These are phyloP conservation scores for Cheilosia grossa DNA, from an alignment of 2,888 invertebrate genomes.

Conservation along the genomic window DNA sequence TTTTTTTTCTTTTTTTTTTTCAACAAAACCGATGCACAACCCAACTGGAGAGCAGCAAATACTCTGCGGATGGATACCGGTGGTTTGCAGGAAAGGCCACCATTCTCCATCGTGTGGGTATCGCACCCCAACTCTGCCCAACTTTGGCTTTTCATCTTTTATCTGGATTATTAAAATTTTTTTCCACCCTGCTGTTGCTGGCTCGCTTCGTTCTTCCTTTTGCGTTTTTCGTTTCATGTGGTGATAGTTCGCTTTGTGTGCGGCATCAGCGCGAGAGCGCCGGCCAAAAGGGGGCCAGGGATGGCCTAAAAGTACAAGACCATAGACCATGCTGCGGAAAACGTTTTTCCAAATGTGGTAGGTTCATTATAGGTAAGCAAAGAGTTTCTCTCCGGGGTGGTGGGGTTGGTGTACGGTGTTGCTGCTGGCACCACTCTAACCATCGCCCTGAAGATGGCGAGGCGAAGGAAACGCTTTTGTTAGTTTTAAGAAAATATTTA, in stretches of 20 bases:
- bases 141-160: constrained; percentile 72
- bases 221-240: constrained; percentile 44
- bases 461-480: constrained; percentile 56
- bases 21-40: constrained; percentile 40
- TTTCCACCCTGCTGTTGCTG: constrained; percentile 37
- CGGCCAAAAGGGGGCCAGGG: constrained; percentile 4
- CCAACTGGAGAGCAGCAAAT: constrained; percentile 39
- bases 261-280: constrained; percentile 7
- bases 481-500: constrained; percentile 74
- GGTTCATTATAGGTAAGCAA: constrained; percentile 71
- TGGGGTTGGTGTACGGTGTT: constrained; percentile 15
- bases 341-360: constrained; percentile 74
- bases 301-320: constrained; percentile 59
- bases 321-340: constrained; percentile 74
- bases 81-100: constrained; percentile 30
- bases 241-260: constrained; percentile 66
- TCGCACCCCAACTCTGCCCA: constrained; percentile 13
- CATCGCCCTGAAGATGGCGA: constrained; percentile 6
- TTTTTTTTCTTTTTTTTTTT: constrained; percentile 55
- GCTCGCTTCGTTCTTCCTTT: constrained; percentile 19
- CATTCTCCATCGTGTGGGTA: neutral
- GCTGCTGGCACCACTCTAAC: constrained; percentile 14
- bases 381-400: neutral
- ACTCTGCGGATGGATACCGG: constrained; percentile 46
- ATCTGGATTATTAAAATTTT: constrained; percentile 70